Evolutionary conservation across 2,797 vertebrate species (phyloP).

Genomic region (Telmatherina bonti): DNA sequence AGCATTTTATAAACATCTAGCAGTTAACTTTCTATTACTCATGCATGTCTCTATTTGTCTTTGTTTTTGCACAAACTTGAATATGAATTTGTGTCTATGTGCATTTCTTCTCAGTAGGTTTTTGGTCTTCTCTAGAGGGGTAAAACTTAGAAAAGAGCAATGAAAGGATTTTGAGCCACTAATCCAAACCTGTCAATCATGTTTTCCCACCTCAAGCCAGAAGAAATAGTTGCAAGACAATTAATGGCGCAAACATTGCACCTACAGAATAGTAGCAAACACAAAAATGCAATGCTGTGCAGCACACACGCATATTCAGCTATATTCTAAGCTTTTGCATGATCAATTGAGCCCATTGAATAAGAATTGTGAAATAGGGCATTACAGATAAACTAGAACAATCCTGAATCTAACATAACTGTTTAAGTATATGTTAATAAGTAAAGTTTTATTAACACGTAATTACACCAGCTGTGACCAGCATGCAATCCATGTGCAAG

Average conservation of each 20-base stretch:
- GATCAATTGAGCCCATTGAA: not conserved
- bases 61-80: not conserved
- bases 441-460: not conserved
- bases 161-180: constrained; percentile 48
- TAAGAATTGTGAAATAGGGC: not conserved
- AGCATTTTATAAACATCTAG: constrained; percentile 31
- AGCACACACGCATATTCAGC: constrained; percentile 6
- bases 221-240: constrained; percentile 61
- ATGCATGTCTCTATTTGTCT: constrained; percentile 6
- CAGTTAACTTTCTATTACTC: constrained; percentile 9
- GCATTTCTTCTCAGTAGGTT: constrained; percentile 3
- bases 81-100: not conserved
- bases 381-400: not conserved
- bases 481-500: not conserved
- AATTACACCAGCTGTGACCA: constrained; percentile 4
- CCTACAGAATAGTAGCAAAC: constrained; percentile 17
- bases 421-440: not conserved
- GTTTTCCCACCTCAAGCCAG: constrained; percentile 38
- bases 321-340: constrained; percentile 14
- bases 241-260: constrained; percentile 54
- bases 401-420: not conserved
- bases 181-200: constrained; percentile 73
- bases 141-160: constrained; percentile 43
- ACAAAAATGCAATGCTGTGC: constrained; percentile 5
- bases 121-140: constrained; percentile 27